Evolutionary conservation across 2,888 invertebrate species (phyloP).

Genomic region (Heterodera filipjevi): DNA sequence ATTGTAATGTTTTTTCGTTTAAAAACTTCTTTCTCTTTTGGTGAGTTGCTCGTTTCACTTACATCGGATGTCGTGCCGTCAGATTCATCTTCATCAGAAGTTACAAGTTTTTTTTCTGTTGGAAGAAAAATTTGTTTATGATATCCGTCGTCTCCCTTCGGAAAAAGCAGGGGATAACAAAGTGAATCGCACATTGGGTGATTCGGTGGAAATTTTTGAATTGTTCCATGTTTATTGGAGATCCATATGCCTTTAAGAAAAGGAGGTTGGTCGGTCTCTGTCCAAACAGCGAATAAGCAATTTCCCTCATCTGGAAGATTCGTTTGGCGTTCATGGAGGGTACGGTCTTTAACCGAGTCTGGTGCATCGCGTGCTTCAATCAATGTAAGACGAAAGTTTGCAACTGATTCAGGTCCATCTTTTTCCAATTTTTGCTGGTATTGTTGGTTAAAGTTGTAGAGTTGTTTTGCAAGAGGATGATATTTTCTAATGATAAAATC

Average conservation of each 20-base stretch:
- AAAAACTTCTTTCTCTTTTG: background rate
- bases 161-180: slow-evolving; percentile 12
- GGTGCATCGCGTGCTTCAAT: slow-evolving; percentile 11
- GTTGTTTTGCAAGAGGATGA: background rate
- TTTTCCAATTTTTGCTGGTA: background rate
- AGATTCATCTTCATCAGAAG: background rate
- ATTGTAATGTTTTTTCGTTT: no score
- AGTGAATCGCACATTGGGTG: slow-evolving; percentile 5
- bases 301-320: slow-evolving; percentile 11
- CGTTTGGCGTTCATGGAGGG: background rate
- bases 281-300: slow-evolving; percentile 3
- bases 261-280: background rate
- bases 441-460: background rate
- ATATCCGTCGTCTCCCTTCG: slow-evolving; percentile 11
- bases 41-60: background rate
- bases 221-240: background rate
- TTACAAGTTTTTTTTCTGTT: no score
- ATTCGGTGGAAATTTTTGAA: background rate
- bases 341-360: background rate
- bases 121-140: no score
- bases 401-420: background rate
- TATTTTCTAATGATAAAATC: background rate
- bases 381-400: slow-evolving; percentile 14
- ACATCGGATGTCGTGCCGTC: background rate
- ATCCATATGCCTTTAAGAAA: slow-evolving; percentile 3